phyloP scores from a whole-genome alignment of 2,888 invertebrate species.

The Arrhopalites spinosus region DNA sequence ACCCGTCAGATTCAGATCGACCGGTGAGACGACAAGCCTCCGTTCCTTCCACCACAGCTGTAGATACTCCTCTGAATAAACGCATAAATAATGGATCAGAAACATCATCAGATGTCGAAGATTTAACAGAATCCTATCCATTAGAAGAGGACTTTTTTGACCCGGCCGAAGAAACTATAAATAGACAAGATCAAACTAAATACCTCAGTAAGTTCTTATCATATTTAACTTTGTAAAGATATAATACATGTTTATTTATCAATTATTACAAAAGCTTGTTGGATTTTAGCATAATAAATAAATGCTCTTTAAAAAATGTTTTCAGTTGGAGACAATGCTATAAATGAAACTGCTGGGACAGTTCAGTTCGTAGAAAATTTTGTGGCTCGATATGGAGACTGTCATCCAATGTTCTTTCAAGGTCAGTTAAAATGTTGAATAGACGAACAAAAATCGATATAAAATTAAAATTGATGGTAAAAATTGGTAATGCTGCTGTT shows the following conservation, averaged over 20 bases:
- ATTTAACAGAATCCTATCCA: slow-evolving; percentile 78
- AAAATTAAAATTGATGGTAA: too few species aligned
- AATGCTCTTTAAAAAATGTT: too few species aligned
- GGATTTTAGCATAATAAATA: too few species aligned
- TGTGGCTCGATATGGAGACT: slow-evolving; percentile 80
- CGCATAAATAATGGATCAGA: slow-evolving; percentile 28
- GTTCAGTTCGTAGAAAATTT: slow-evolving; percentile 87
- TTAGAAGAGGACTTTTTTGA: slow-evolving; percentile 77
- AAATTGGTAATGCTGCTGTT: too few species aligned
- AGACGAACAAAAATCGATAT: too few species aligned
- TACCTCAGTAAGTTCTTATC: slow-evolving; percentile 60
- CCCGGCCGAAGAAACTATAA: slow-evolving; percentile 23
- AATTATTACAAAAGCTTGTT: too few species aligned
- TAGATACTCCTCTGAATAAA: slow-evolving; percentile 6
- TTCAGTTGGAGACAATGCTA: slow-evolving; percentile 76
- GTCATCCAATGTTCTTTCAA: slow-evolving; percentile 83
- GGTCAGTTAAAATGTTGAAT: too few species aligned
- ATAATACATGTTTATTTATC: too few species aligned
- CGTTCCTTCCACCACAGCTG: slow-evolving; percentile 24
- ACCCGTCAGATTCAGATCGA: slow-evolving; percentile 25
- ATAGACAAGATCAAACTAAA: slow-evolving; percentile 26
- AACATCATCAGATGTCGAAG: slow-evolving; percentile 74
- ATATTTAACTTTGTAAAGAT: background rate
- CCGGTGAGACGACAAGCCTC: slow-evolving; percentile 26
- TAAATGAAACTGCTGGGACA: slow-evolving; percentile 83